Conservation (phyloP, 2,113 vertebrate species). For the Gobius niger region DNA sequence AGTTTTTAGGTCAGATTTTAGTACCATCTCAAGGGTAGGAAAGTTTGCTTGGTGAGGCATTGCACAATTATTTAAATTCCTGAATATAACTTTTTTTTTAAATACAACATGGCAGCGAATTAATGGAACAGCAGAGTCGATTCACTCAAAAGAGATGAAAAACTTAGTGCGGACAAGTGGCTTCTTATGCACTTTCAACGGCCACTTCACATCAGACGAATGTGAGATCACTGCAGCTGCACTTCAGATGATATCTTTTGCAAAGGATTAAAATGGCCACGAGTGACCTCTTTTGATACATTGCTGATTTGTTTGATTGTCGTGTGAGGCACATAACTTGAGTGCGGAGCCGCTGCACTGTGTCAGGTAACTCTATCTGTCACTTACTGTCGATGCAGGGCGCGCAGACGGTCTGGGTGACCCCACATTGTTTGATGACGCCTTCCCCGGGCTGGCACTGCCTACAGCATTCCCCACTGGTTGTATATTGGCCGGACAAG, state of each 20-base stretch:
- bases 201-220: not conserved
- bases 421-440: constrained; percentile 79
- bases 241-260: not conserved
- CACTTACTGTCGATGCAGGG: constrained; percentile 95
- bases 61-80: no score
- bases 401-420: constrained; percentile 84
- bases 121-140: not conserved
- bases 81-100: no score
- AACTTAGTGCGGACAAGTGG: not conserved
- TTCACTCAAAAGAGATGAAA: not conserved
- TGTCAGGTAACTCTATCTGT: not conserved
- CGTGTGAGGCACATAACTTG: not conserved
- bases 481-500: constrained; percentile 73
- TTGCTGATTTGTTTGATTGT: not conserved
- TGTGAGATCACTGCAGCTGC: constrained; percentile 1
- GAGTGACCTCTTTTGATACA: not conserved
- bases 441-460: constrained; percentile 89
- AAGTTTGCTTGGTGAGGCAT: no score
- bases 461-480: constrained; percentile 84
- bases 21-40: not conserved
- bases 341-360: not conserved
- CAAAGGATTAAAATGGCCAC: not conserved
- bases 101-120: no score
- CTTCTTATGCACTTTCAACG: not conserved
- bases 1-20: not conserved